Evolutionary conservation across 1,140 invertebrate species (phyloP), one percentile per base, ranked within the genome.

Genomic region (Pararge aegeria): DNA sequence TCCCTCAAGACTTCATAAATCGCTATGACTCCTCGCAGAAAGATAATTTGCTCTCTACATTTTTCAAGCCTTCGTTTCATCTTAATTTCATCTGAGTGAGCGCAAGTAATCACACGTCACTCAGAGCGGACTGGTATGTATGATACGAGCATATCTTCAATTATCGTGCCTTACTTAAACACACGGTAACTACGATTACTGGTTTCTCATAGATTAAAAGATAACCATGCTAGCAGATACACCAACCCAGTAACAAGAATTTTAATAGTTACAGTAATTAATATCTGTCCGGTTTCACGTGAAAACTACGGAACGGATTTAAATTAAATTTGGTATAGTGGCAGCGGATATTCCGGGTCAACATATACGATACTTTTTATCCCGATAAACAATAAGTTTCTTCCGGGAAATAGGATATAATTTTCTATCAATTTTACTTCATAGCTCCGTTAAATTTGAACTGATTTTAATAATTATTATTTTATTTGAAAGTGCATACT

Each of bases 151-250:
- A 79, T 84, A 83, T 81, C 83, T 86, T 86, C 81, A 87, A 87
- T 87, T 87, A 87, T 83, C 84, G 84, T 87, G 82, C 84, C 82
- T 84, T 87, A 87, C 84, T 87, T 87, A 87, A 87, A 87, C 71
- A 83, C 73, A 85, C 79, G 75, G 76, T 76, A 74, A 68, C 73
- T 69, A 68, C 66, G 72, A 68, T 75, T 76, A 79, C 76, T 75
- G 68, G 71, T 78, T 78, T 70, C n/a, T 34, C 77, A 85, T 51
- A 83, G 84, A 87, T 40, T 68, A 75, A 44, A 1, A 16, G 27
- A 18, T 40, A n/a, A 20, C 18, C 5, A 46, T 21, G 27, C 18
- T 6, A 13, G 20, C 42, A 48, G 29, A 49, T 49, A 10, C 13
- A 0, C 46, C 46, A 29, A 21, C 13, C 7, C 10, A 48, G 10